Evolutionary conservation across 2,113 vertebrate species (phyloP).

Genomic region (Ammodytes dubius): DNA sequence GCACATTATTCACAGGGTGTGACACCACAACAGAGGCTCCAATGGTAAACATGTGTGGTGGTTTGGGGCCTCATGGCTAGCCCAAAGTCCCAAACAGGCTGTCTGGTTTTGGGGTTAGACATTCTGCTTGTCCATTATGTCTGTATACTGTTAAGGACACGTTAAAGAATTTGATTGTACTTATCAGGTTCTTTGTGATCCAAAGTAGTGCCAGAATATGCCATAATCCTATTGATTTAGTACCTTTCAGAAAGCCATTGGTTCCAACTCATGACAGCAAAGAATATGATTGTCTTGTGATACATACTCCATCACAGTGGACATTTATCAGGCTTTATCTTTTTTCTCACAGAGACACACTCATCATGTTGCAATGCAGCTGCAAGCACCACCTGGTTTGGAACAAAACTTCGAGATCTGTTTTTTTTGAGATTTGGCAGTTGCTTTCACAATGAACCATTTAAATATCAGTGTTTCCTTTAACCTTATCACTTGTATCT

Average conservation of each 20-base stretch:
- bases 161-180: conserved; percentile 28
- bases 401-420: not conserved
- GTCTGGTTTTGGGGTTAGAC: conserved; percentile 31
- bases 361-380: not conserved
- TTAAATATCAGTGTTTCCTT: too few relatives aligned
- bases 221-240: not conserved
- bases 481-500: too few relatives aligned
- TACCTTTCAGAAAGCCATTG: not conserved
- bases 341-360: not conserved
- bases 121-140: conserved; percentile 1
- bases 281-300: not conserved
- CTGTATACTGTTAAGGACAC: conserved; percentile 1
- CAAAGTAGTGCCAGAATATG: not conserved
- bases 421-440: not conserved
- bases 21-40: conserved; percentile 70
- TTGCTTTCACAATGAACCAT: not conserved
- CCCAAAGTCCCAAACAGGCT: conserved; percentile 25
- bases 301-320: not conserved
- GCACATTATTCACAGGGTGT: conserved; percentile 58
- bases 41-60: conserved; percentile 73
- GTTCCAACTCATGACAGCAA: not conserved
- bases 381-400: not conserved
- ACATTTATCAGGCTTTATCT: not conserved
- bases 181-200: not conserved
- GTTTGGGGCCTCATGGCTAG: conserved; percentile 46